Percentiles rank a stretch among this genome's conserved stretches.
Evolutionary conservation across 2,113 vertebrate genomes (phyloP).

Genomic region (Stegastes partitus): DNA sequence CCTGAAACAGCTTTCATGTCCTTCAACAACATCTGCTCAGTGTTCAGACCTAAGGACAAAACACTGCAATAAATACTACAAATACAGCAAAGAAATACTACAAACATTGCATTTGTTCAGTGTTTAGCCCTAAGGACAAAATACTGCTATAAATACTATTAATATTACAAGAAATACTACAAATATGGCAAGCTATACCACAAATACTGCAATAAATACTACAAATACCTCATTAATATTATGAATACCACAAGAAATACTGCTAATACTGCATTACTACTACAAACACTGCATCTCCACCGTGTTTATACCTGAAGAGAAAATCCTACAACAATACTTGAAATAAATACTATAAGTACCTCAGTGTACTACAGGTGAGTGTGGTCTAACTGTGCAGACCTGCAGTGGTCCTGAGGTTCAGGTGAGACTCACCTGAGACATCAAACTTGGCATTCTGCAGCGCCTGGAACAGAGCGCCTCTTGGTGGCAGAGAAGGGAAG

Average conservation of each 20-base stretch:
- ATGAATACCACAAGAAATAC: too few species aligned
- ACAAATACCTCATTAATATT: too few species aligned
- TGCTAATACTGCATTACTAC: neutral
- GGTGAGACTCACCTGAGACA: conserved; percentile 86
- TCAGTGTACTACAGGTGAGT: too few species aligned
- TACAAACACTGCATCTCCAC: neutral
- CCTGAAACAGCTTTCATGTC: conserved; percentile 90
- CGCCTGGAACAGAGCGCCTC: conserved; percentile 83
- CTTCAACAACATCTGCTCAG: conserved; percentile 94
- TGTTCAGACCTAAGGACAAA: conserved; percentile 86
- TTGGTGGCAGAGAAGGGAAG: conserved; percentile 87
- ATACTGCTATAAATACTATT: neutral
- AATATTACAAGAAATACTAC: neutral
- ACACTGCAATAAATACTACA: neutral
- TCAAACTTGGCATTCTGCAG: conserved; percentile 92
- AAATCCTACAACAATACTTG: too few species aligned
- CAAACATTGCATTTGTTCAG: conserved; percentile 81
- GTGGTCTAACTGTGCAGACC: neutral
- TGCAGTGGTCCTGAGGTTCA: neutral
- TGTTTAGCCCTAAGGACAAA: conserved; percentile 86
- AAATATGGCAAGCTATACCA: too few species aligned
- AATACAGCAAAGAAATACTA: neutral
- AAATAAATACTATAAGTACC: neutral
- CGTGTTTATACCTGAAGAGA: too few species aligned
- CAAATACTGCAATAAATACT: neutral